These are phyloP conservation scores for Eupithecia exiguata DNA, from an alignment of 2,888 invertebrate genomes.

Conservation along the genomic window DNA sequence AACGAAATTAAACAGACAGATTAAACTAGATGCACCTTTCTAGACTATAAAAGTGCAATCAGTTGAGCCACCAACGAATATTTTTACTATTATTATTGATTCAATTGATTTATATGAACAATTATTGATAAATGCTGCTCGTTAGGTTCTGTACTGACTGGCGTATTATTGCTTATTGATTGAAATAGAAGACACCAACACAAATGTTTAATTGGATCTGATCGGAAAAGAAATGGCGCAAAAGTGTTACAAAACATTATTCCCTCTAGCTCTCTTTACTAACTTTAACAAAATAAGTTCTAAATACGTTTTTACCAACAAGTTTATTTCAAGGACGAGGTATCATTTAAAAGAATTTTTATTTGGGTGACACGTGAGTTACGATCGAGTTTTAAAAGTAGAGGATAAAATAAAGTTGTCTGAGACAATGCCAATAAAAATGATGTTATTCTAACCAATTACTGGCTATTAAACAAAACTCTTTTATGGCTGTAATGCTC, in stretches of 20 bases:
- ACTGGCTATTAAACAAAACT: constrained; percentile 73
- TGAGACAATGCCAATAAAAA: constrained; percentile 78
- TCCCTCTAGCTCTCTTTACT: background rate
- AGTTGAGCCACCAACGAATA: background rate
- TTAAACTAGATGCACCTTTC: background rate
- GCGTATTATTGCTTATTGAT: background rate
- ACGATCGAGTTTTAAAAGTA: constrained; percentile 56
- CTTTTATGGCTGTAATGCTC: constrained; percentile 67
- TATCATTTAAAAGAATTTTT: background rate
- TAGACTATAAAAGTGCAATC: background rate
- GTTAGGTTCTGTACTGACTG: too few relatives aligned
- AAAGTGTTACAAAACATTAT: background rate
- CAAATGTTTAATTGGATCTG: background rate
- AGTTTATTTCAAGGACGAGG: background rate
- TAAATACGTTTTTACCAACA: background rate
- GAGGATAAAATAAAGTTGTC: constrained; percentile 50
- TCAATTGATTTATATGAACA: too few relatives aligned
- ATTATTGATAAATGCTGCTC: too few relatives aligned
- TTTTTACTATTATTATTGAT: background rate
- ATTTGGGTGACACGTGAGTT: background rate
- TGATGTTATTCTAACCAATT: constrained; percentile 77
- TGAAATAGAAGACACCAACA: background rate
- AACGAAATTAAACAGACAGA: background rate
- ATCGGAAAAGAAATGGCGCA: background rate
- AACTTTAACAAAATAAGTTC: background rate